Base-by-base conservation (phyloP, 2,888 invertebrate genomes). In the Galerucella calmariensis region DNA sequence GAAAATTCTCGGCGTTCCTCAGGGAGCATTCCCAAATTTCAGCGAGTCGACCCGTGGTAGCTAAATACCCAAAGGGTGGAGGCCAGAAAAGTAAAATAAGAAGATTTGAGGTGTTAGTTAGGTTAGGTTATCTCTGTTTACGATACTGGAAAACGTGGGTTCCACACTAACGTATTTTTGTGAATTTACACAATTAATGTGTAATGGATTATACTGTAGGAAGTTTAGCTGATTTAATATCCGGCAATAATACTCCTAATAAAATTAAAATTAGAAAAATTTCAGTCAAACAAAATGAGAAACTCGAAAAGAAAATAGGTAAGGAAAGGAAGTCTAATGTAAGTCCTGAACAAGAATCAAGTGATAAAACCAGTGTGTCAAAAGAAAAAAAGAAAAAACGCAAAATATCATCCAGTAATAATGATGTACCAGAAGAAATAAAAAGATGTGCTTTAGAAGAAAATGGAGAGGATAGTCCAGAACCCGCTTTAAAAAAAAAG, bases 201-300 rank as follows among this genome's bases (percentile, higher is more conserved):
- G 10, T 51, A 67, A 85, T 86, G 84, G 85, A 85, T 51, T 86
- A 85, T 76, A 79, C 89, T 46, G 85, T 91, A 56, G 91, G 91
- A 73, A 90, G 91, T 83, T 87, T 91, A 73, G 90, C 91, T 74
- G 91, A 90, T 77, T 84, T 91, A 79, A 88, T 91, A 83, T 88
- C 90, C 20, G 91, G 91, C 65, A 88, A 89, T 76, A 89, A 89
- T 53, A 90, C 90, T 2, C 89, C 90, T 9, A 90, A 89, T 79
- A 88, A 91, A 35, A 89, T 89, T 0, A 90, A 88, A 83, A 83
- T 89, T 11, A 48, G 82, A 9, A 77, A 80, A 74, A 82, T 82
- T 77, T 56, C 76, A 75, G 75, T 81, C 73, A 76, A 78, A 74
- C 27, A n/a, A 16, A 41, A 63, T 8, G 35, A 8, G 8, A 6